Evolutionary conservation across 2,888 invertebrate genomes (phyloP).

Genomic region (Lacanobia oleracea): DNA sequence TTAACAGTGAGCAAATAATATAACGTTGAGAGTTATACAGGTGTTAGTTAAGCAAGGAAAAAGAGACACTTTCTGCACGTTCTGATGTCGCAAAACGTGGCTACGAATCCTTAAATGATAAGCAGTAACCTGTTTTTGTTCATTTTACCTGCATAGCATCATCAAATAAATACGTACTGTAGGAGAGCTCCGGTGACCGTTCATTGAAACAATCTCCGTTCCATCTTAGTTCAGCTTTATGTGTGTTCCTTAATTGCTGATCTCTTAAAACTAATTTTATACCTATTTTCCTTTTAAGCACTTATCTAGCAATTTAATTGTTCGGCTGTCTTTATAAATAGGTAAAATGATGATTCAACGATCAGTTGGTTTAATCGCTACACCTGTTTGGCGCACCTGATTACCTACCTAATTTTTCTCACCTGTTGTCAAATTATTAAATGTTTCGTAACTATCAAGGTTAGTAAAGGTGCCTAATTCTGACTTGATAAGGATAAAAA

Average conservation of each 20-base stretch:
- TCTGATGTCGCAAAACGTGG: not conserved
- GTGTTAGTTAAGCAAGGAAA: not conserved
- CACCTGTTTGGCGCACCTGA: conserved; percentile 15
- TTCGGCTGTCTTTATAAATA: not conserved
- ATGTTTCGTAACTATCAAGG: not conserved
- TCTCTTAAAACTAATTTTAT: not conserved
- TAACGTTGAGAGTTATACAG: not conserved
- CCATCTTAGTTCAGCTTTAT: not conserved
- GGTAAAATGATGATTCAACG: not conserved
- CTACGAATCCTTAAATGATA: not conserved
- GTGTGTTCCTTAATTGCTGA: not conserved
- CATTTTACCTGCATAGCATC: not conserved
- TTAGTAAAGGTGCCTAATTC: too few relatives aligned
- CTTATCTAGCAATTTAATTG: not conserved
- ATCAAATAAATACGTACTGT: not conserved
- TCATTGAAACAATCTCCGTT: not conserved
- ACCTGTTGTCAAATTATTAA: not conserved
- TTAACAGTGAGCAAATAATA: not conserved
- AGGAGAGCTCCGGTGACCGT: not conserved
- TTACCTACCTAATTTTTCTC: not conserved
- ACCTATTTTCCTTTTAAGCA: not conserved
- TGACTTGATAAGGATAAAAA: too few relatives aligned
- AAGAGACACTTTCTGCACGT: not conserved
- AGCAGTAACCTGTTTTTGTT: not conserved
- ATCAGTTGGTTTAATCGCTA: not conserved